Conservation (phyloP, 2,888 invertebrate species). For the Stenotaenia linearis region DNA sequence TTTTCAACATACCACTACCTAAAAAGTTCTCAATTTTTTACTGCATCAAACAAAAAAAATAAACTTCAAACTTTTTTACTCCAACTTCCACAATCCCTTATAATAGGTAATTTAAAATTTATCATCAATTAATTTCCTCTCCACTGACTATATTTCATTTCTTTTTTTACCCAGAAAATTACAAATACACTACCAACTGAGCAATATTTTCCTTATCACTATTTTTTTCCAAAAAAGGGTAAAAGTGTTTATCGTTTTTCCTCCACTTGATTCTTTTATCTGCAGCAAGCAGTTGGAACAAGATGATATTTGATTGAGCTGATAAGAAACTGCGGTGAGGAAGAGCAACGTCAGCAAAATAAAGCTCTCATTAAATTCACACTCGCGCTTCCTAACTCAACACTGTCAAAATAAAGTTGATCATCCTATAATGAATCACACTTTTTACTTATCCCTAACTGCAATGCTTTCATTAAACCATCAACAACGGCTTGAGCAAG, state of each 20-base stretch:
- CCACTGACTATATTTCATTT: too few relatives aligned
- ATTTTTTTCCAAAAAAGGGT: neutral
- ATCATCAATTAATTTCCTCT: too few relatives aligned
- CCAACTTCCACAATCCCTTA: too few relatives aligned
- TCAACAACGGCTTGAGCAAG: neutral
- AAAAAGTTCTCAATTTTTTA: too few relatives aligned
- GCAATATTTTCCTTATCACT: neutral
- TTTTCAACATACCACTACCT: too few relatives aligned
- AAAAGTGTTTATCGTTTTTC: neutral
- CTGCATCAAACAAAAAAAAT: too few relatives aligned
- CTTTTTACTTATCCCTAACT: neutral
- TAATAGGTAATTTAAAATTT: too few relatives aligned
- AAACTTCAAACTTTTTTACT: too few relatives aligned
- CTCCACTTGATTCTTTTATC: neutral
- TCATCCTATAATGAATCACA: neutral
- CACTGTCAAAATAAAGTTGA: neutral
- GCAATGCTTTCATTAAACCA: neutral
- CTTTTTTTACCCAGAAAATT: too few relatives aligned
- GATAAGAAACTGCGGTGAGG: neutral
- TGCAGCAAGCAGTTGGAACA: neutral
- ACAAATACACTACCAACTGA: too few relatives aligned
- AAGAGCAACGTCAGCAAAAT: slow-evolving; percentile 4
- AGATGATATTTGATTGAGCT: slow-evolving; percentile 4
- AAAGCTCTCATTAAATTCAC: slow-evolving; percentile 4
- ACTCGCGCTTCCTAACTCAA: neutral